A percentile compares a stretch with the other conserved stretches of the same genome.
These are phyloP conservation scores for Eupithecia vulgata DNA, from an alignment of 2,888 invertebrate species.

Conservation along the genomic window DNA sequence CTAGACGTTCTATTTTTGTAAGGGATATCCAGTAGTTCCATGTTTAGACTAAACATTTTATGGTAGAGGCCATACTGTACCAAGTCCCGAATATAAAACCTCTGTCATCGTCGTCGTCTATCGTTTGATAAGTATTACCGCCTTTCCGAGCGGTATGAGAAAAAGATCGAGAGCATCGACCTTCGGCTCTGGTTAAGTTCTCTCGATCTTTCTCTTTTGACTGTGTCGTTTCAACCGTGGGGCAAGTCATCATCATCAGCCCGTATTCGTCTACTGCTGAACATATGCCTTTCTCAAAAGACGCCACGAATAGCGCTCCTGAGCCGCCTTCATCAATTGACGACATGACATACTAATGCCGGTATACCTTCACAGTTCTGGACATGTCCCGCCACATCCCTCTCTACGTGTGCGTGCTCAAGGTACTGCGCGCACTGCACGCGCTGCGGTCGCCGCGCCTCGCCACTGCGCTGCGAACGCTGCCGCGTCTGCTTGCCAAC, in stretches of 20 bases:
- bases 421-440: conserved; percentile 90
- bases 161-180: no score
- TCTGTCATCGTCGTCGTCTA: no score
- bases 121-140: no score
- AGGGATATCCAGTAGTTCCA: background rate
- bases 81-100: no score
- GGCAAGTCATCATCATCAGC: background rate
- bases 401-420: conserved; percentile 93
- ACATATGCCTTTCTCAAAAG: no score
- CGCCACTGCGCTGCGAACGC: conserved; percentile 77
- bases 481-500: conserved; percentile 90
- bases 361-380: conserved; percentile 84
- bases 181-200: no score
- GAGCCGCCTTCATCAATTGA: background rate
- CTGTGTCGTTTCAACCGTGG: no score
- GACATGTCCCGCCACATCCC: conserved; percentile 99
- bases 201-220: no score
- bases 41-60: background rate
- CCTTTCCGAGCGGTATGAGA: no score
- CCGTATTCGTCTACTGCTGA: no score
- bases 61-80: no score
- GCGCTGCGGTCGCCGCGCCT: conserved; percentile 88
- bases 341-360: background rate
- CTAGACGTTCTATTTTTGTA: background rate
- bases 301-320: no score